Evolutionary conservation across 2,797 vertebrate genomes (phyloP).

Genomic region (Chiloscyllium punctatum): DNA sequence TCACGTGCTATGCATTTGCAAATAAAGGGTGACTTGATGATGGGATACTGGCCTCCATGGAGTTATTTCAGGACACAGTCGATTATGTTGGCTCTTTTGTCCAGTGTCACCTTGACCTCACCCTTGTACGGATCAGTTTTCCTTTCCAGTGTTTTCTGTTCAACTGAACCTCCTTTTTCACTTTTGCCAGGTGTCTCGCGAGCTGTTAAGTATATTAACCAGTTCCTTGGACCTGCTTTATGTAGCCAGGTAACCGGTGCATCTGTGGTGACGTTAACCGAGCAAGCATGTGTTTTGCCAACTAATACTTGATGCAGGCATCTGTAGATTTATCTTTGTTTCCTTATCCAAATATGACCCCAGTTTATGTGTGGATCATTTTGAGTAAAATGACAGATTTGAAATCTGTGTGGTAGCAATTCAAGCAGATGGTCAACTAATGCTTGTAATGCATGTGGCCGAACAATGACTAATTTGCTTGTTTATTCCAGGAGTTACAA

Average conservation of each 20-base stretch:
- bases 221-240: constrained; percentile 92
- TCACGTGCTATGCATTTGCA: too few relatives aligned
- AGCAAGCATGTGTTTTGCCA: constrained; percentile 59
- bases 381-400: neutral
- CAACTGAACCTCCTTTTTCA: neutral
- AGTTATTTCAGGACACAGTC: neutral
- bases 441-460: constrained; percentile 61
- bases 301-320: constrained; percentile 55
- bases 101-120: neutral
- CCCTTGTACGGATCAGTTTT: neutral
- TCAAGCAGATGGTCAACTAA: constrained; percentile 54
- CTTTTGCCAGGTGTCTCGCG: constrained; percentile 86
- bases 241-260: constrained; percentile 90
- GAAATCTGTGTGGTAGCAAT: neutral
- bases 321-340: constrained; percentile 42
- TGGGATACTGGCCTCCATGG: too few relatives aligned
- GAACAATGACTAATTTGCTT: constrained; percentile 82
- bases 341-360: too few relatives aligned
- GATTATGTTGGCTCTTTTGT: constrained; percentile 40
- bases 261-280: constrained; percentile 42
- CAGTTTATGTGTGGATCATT: too few relatives aligned
- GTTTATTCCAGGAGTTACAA: constrained; percentile 97
- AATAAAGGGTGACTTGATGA: too few relatives aligned
- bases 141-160: neutral
- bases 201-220: constrained; percentile 97